Base-by-base conservation (phyloP, 2,113 vertebrate genomes). In the Tragulus kanchil region DNA sequence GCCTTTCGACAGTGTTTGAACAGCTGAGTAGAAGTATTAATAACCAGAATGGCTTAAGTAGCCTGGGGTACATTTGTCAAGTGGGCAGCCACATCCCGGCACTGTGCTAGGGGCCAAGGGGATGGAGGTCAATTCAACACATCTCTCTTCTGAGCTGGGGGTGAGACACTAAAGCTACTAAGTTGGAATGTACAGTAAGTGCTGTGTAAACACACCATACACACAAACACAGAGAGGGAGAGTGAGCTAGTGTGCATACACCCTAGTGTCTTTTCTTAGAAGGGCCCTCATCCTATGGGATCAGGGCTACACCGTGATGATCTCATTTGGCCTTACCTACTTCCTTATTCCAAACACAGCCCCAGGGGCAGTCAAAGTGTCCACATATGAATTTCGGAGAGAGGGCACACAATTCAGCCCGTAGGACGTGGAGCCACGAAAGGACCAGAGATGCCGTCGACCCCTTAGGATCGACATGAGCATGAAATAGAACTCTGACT, bases 351-450 rank as follows among this genome's bases (percentile, higher is more conserved):
- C 45, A 82, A 73, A 94, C 1, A 64, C 13, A 59, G 50, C 62
- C 56, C 31, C 9, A 13, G 2, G 36, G n/a, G 21, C 48, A 31
- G 28, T 26, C 4, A 1, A 1, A 10, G 15, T 28, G 59, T 61
- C 54, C 25, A 36, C 9, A 11, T 8, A 54, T 5, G 26, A 15
- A 54, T 17, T n/a, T 3, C 3, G 11, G 23, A 31, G 5, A n/a
- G 1, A 1, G 0, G 89, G 26, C 16, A n/a, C 21, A 75, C 2
- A 21, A 4, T 5, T 71, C 15, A 85, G 89, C 19, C 56, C 61
- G 15, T 1, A 23, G 88, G 1, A n/a, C 13, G 5, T 0, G 6
- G 16, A 31, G n/a, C 73, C 31, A 48, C 1, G 13, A n/a, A 67
- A 56, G 78, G 26, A 31, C 9, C 19, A 23, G 75, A 67, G 31